These are phyloP conservation scores for Leucophora obtusa DNA, from an alignment of 2,888 invertebrate genomes.

Conservation along the genomic window DNA sequence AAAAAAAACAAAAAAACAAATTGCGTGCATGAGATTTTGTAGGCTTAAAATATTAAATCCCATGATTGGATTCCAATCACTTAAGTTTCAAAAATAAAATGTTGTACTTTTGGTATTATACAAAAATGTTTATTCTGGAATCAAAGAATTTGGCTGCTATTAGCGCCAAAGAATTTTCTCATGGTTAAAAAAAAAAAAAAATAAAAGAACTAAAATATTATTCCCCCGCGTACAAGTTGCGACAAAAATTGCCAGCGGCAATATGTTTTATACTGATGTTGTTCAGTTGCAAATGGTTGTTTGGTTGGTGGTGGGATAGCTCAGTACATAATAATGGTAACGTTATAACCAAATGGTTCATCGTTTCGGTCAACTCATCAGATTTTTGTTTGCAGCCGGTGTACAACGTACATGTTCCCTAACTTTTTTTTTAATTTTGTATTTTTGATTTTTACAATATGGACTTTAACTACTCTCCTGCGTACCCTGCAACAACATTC, in stretches of 20 bases:
- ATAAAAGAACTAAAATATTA: conserved; percentile 39
- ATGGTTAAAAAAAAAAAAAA: conserved; percentile 74
- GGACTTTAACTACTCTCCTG: conserved; percentile 55
- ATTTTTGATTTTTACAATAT: conserved; percentile 58
- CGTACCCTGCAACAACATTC: conserved; percentile 30
- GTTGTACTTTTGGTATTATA: conserved; percentile 15
- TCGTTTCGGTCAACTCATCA: conserved; percentile 57
- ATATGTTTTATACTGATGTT: conserved; percentile 64
- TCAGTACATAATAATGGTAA: conserved; percentile 61
- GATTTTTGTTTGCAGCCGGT: conserved; percentile 55
- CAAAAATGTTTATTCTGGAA: not conserved
- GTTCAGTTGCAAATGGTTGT: conserved; percentile 43
- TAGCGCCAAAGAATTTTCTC: conserved; percentile 78
- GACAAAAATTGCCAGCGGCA: conserved; percentile 68
- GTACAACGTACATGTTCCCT: conserved; percentile 44
- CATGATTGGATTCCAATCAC: conserved; percentile 2
- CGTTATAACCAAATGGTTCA: conserved; percentile 55
- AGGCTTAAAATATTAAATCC: not conserved
- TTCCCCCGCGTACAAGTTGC: conserved; percentile 66
- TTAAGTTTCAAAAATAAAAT: conserved; percentile 27
- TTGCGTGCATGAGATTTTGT: not conserved
- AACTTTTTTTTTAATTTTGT: not conserved
- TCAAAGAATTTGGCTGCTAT: conserved; percentile 75
- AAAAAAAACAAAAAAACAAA: not conserved
- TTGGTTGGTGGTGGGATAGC: conserved; percentile 48